Conservation (phyloP, 1,140 invertebrate species). For the Drosophila fuyamai region DNA sequence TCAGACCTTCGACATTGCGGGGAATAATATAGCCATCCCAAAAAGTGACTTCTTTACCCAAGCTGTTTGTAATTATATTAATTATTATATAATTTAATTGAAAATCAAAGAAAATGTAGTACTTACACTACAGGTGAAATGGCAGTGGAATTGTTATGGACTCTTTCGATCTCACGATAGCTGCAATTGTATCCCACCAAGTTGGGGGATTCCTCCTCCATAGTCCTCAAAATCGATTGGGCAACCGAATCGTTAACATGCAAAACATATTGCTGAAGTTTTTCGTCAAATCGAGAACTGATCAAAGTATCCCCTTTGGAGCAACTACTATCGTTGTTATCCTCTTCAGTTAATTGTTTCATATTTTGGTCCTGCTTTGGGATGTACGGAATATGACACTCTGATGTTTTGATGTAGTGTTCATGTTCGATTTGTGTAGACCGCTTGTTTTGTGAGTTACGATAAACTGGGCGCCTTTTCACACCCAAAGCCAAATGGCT, state of each 20-base stretch:
- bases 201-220: neutral
- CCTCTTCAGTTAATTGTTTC: neutral
- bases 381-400: slow-evolving; percentile 4
- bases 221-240: neutral
- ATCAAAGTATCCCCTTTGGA: neutral
- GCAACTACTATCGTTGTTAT: neutral
- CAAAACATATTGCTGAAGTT: slow-evolving; percentile 10
- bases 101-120: neutral
- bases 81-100: neutral
- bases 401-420: slow-evolving; percentile 5
- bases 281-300: neutral
- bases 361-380: no score
- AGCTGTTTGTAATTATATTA: neutral
- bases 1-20: neutral
- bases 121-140: slow-evolving; percentile 4
- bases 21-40: slow-evolving; percentile 8
- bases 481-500: neutral
- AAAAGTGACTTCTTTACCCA: neutral
- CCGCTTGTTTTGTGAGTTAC: neutral
- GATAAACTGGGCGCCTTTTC: neutral
- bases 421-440: neutral
- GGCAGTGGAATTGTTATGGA: neutral
- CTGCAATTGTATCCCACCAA: slow-evolving; percentile 11
- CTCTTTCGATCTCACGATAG: slow-evolving; percentile 3
- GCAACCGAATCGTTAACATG: neutral